Conservation (phyloP, 2,888 invertebrate species). For the Lochmaea capreae region DNA sequence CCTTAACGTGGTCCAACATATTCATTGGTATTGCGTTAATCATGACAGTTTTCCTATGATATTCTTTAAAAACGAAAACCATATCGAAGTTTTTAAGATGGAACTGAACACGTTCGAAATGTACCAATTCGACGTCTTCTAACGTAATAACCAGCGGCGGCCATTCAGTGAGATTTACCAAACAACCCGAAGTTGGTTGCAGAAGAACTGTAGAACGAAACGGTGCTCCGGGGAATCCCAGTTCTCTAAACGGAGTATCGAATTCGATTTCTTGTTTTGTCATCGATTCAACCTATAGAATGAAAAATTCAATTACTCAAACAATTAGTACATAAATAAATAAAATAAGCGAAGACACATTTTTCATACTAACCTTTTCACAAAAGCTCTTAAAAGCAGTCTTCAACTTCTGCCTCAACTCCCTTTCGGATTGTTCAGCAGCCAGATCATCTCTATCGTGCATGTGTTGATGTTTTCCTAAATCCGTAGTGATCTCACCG, state of each 20-base stretch:
- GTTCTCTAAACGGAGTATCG: slow-evolving; percentile 97
- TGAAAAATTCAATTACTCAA: too few species aligned
- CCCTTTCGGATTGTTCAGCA: slow-evolving; percentile 98
- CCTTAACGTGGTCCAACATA: slow-evolving; percentile 98
- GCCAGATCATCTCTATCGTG: slow-evolving; percentile 99
- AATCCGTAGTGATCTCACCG: slow-evolving; percentile 98
- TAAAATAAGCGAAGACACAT: too few species aligned
- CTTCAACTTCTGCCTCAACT: slow-evolving; percentile 95
- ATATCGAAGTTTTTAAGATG: slow-evolving; percentile 99
- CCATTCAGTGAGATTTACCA: slow-evolving; percentile 98
- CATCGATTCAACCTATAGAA: slow-evolving; percentile 81
- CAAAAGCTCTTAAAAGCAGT: slow-evolving; percentile 98
- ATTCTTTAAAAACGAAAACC: slow-evolving; percentile 99
- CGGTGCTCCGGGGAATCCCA: slow-evolving; percentile 98
- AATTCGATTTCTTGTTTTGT: slow-evolving; percentile 98
- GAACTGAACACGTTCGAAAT: slow-evolving; percentile 99
- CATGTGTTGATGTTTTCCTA: slow-evolving; percentile 99
- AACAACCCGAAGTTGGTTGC: slow-evolving; percentile 97
- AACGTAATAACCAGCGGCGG: slow-evolving; percentile 98
- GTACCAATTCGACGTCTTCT: slow-evolving; percentile 97
- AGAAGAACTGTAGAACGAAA: slow-evolving; percentile 95
- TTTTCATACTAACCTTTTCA: slow-evolving; percentile 81
- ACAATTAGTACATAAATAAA: too few species aligned
- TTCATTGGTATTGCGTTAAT: slow-evolving; percentile 99
- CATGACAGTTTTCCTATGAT: slow-evolving; percentile 92